Evolutionary conservation across 2,888 invertebrate species (phyloP), one percentile per base, ranked within the genome.

Genomic region (Harpalus rufipes): DNA sequence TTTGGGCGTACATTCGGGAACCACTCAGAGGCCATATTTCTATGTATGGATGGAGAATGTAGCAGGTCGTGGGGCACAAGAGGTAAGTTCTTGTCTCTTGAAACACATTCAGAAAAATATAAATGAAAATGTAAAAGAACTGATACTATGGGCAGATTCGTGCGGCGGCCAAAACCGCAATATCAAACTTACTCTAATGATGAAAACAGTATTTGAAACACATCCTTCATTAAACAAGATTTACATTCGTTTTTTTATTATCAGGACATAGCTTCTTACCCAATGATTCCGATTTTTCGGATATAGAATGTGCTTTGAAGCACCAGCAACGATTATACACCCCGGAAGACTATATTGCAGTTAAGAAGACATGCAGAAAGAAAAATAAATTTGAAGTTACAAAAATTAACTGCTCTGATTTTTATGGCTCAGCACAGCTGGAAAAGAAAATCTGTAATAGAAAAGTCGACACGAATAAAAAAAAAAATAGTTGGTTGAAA

Each of bases 51-150:
- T 86, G 39, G 88, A 89, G 74, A 86, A 87, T 16, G 74, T 65
- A 56, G 88, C 88, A 18, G 88, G 88, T 4, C 76, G 88, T 65
- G 88, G 88, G 14, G 87, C 87, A n/a, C 88, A 88, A 79, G 88
- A 88, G 81, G 86, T 89, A 25, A 87, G 86, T 5, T 87, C 87
- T 16, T 88, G 87, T 84, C 61, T 88, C 18, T 81, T 86, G 59
- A 85, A 87, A 84, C 32, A 32, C 32, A 14, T 82, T 5, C 8
- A 12, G 76, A 32, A 32, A 32, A 32, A 32, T 32, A 32, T 32
- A 5, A 32, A 32, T 32, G 32, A 16, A 25, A 39, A 51, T 41
- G 65, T 65, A 18, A 80, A 86, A 85, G 78, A 86, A 14, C 78
- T 87, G 14, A 86, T 87, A 56, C 18, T 88, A 21, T 87, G 87